Conservation (phyloP, 2,888 invertebrate species). For the Parnassius orleans region DNA sequence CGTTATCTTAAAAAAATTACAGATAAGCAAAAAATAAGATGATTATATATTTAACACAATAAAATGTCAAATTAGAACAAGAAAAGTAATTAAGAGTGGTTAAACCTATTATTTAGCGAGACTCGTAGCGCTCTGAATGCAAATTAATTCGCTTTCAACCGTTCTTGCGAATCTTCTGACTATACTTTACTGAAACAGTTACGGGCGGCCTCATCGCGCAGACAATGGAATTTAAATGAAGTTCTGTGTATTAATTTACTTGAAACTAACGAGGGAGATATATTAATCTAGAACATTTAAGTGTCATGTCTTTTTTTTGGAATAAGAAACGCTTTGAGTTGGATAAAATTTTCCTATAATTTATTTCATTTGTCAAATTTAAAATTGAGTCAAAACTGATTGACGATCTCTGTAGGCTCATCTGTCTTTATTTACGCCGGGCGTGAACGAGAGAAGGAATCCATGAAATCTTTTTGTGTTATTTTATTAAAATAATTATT, state of each 20-base stretch:
- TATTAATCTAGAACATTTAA: too few species aligned
- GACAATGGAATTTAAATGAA: constrained; percentile 12
- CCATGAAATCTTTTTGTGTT: too few species aligned
- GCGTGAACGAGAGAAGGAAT: too few species aligned
- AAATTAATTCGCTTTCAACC: constrained; percentile 15
- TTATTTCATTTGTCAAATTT: too few species aligned
- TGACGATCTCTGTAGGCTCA: too few species aligned
- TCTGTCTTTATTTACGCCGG: too few species aligned
- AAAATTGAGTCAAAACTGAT: too few species aligned
- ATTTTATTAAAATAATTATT: too few species aligned
- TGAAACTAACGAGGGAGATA: not conserved
- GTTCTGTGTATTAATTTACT: constrained; percentile 11
- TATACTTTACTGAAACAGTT: constrained; percentile 5
- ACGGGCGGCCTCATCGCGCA: not conserved
- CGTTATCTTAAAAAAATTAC: too few species aligned
- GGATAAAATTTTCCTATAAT: too few species aligned
- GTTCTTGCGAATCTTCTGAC: constrained; percentile 3
- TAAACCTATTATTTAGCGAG: constrained; percentile 17
- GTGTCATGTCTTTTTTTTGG: too few species aligned
- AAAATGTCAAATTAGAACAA: not conserved
- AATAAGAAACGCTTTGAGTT: too few species aligned
- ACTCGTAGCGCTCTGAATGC: constrained; percentile 8
- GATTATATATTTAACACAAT: not conserved
- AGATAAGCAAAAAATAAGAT: not conserved
- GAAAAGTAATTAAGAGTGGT: constrained; percentile 11